These are phyloP conservation scores for Linnaemya vulpina DNA, from an alignment of 2,888 invertebrate species.

Conservation along the genomic window DNA sequence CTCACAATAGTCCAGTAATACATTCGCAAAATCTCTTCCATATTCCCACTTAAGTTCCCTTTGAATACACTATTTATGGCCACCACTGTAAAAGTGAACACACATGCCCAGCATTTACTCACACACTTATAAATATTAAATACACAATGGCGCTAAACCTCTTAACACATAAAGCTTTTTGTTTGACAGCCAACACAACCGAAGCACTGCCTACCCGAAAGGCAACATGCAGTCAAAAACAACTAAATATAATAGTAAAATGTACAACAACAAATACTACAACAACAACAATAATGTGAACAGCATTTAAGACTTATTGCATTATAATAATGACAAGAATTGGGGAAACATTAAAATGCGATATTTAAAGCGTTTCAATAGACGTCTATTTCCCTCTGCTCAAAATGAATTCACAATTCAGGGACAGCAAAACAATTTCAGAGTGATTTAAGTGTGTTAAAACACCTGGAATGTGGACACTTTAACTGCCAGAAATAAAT, in stretches of 20 bases:
- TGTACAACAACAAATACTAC: not conserved
- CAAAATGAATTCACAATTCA: not conserved
- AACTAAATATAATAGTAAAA: not conserved
- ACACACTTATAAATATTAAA: not conserved
- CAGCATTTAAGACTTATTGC: constrained; percentile 49
- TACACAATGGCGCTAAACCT: constrained; percentile 46
- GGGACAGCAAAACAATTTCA: not conserved
- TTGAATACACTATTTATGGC: not conserved
- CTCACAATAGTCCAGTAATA: too few species aligned
- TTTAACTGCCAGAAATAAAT: constrained; percentile 11
- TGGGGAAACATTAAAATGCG: constrained; percentile 56
- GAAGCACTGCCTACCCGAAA: too few species aligned
- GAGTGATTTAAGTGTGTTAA: not conserved
- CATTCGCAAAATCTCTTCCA: too few species aligned
- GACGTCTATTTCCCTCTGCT: not conserved
- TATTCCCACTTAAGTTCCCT: too few species aligned
- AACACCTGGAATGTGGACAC: constrained; percentile 26
- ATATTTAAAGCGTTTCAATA: constrained; percentile 13
- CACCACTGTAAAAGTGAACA: not conserved
- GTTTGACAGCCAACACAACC: constrained; percentile 16
- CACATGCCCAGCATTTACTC: not conserved
- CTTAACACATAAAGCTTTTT: constrained; percentile 43
- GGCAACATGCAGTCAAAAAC: not conserved
- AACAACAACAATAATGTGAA: constrained; percentile 11
- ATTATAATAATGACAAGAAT: constrained; percentile 57